Evolutionary conservation across 2,888 invertebrate genomes (phyloP), one percentile per base, ranked within the genome.

Genomic region (Noctua janthina): DNA sequence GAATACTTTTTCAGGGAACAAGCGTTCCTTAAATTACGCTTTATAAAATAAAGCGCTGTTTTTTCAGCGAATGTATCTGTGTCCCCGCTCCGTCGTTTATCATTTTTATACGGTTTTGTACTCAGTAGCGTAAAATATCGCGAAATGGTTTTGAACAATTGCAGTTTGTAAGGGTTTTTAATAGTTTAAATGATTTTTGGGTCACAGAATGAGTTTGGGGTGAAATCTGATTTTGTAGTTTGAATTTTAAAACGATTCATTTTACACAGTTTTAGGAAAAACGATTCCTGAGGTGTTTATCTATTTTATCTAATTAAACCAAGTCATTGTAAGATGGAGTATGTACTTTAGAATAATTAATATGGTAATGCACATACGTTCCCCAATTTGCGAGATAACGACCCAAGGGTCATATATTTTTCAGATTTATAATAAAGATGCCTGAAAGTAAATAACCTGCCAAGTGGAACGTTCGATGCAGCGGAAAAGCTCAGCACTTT

Each of bases 1-100:
- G 88, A 76, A 87, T 71, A 82, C 77, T 78, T 88, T 88, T 87
- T 86, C 79, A 79, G 79, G 56, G 71, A 77, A 85, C 86, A 77
- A 84, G 66, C 79, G 83, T 88, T 82, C 85, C 82, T 82, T 82
- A 80, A 86, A 88, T 87, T 79, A 80, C 77, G 87, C 76, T 88
- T 87, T 79, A 80, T 78, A 74, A 74, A 88, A 88, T 81, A 88
- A 84, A 88, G 85, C 88, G 81, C 59, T 87, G 87, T 88, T 86
- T 86, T 85, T 86, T 86, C 79, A 80, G 51, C 81, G 71, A 82
- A 86, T 76, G 79, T 78, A 85, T 82, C 79, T 79, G 74, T 88
- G 83, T 86, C 79, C 69, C 51, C 72, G 78, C 56, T 66, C n/a
- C 71, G 39, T 71, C 87, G 83, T 87, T 86, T 86, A 88, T 87